Base-by-base conservation (phyloP, 2,888 invertebrate species). In the Catocala fraxini region DNA sequence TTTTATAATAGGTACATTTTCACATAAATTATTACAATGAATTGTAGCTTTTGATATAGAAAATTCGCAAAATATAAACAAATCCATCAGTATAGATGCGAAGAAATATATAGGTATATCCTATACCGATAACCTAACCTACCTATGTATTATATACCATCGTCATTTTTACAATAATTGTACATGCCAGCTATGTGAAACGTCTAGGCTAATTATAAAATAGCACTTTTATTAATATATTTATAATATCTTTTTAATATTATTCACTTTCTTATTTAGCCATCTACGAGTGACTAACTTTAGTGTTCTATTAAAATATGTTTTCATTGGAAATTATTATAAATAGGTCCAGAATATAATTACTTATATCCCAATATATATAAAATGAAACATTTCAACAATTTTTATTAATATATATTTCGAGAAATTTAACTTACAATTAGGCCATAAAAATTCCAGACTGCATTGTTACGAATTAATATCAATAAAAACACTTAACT, bases 341-440 rank as follows among this genome's bases (percentile, higher is more conserved):
- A 63, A 68, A 51, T 57, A 59, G 10, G 10, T 33, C 34, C 0
- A 0, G 51, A 48, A 59, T 47, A 33, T 25, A 42, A 51, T 43
- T 25, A 6, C 11, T 12, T 47, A 59, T 35, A 42, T 39, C 56
- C 49, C 51, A 15, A 52, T 56, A 59, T 61, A 25, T 46, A 6
- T 5, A 61, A 80, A 82, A 74, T 68, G 56, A 77, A 77, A 71
- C 59, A 62, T 62, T 63, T 63, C 51, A 12, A 5, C 0, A 3
- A 11, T 41, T 41, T 51, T 41, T 7, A 60, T 56, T 56, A 6
- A 2, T 41, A 12, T 41, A 13, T n/a, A 65, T 0, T 51, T 13
- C 0, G 34, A 48, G 46, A 52, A 68, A 60, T 63, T 54, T 52
- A 5, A 54, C 56, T 33, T 57, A n/a, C 6, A 52, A 54, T 56